Base-by-base conservation (phyloP, 2,113 vertebrate species). In the Caloenas nicobarica region DNA sequence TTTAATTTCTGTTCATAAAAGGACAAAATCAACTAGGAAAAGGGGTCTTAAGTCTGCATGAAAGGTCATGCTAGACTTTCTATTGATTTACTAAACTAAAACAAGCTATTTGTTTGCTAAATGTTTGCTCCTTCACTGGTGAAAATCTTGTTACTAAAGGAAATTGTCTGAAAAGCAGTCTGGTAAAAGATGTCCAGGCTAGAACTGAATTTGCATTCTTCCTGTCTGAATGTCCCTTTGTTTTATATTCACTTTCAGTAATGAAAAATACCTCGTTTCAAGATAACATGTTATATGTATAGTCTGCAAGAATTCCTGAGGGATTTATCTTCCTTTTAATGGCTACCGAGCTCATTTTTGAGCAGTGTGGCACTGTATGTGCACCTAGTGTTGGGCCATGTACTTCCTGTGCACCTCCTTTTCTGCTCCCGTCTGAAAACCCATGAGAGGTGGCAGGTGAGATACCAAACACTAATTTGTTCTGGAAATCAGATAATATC, bases 381-480 rank as follows among this genome's bases (percentile, higher is more conserved):
- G 21, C 3, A 16, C 7, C 13, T 38, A 1, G 15, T 34, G 0
- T 8, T 42, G 25, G n/a, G 11, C 42, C 9, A 2, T 2, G 6
- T 4, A 0, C 15, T 71, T 81, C 17, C 16, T 33, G 2, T 38
- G 10, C 70, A 10, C 7, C 4, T 50, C 22, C 19, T 86, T 44
- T 87, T 54, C 62, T 74, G 9, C 22, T 74, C 11, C 36, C 11
- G 33, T 64, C 23, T 56, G 65, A 68, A 64, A 91, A 84, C 12
- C 25, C 8, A 0, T 0, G 10, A 34, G 81, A 36, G 33, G n/a
- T 48, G 31, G 7, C 36, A 62, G 46, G 4, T 86, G 60, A 70
- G 62, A 23, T 72, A 38, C 8, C 7, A 46, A n/a, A 18, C 19
- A 11, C 51, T 65, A 2, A 28, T 31, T 17, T 80, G 5, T 26